Percentiles rank a stretch among this genome's conserved stretches.
These are phyloP conservation scores for Astropecten irregularis DNA, from an alignment of 53 echinoderm and acorn worm species.

Conservation along the genomic window DNA sequence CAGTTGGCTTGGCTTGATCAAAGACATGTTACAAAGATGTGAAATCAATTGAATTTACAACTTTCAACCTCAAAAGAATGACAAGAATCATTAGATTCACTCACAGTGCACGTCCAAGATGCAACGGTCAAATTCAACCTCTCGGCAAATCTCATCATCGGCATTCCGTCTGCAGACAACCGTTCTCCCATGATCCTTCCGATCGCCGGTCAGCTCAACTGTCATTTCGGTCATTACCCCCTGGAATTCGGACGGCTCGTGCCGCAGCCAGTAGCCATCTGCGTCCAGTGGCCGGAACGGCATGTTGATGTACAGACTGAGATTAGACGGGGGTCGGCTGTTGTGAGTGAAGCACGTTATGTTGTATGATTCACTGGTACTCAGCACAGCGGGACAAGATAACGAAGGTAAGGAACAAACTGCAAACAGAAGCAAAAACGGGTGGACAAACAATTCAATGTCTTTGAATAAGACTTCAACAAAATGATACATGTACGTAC, in stretches of 20 bases:
- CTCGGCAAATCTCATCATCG: neutral
- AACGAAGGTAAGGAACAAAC: conserved; percentile 6
- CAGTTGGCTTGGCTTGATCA: too few species aligned
- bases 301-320: neutral
- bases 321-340: conserved; percentile 10
- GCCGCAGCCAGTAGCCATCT: neutral
- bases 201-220: neutral
- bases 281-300: neutral
- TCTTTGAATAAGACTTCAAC: too few species aligned
- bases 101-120: conserved; percentile 6
- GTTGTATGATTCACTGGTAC: neutral
- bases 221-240: conserved; percentile 5
- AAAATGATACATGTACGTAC: too few species aligned
- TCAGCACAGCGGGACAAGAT: neutral
- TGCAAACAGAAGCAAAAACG: neutral
- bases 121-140: neutral
- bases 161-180: conserved; percentile 1
- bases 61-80: too few species aligned
- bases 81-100: too few species aligned
- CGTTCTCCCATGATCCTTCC: neutral
- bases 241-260: neutral
- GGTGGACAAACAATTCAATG: neutral
- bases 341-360: neutral
- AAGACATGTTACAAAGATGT: too few species aligned
- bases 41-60: too few species aligned